A percentile compares a stretch with the other conserved stretches of the same genome.
These are phyloP conservation scores for Ochotona princeps DNA, from an alignment of 2,113 vertebrate species.

Conservation along the genomic window DNA sequence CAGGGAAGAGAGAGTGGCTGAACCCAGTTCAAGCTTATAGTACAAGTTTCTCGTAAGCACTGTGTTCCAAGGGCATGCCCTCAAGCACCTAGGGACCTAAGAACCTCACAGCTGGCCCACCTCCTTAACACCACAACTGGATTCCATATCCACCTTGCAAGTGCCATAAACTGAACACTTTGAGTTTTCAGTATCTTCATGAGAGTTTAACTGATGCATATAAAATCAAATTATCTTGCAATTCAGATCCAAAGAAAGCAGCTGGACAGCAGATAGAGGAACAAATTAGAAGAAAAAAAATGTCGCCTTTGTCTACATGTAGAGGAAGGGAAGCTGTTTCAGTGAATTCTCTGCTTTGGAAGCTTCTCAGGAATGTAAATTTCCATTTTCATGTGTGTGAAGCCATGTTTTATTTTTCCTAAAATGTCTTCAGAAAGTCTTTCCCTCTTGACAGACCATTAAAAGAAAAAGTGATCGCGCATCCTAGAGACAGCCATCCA, in stretches of 20 bases:
- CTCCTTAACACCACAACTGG: no score
- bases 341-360: not conserved
- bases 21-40: no score
- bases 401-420: not conserved
- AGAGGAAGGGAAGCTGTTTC: not conserved
- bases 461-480: not conserved
- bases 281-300: not conserved
- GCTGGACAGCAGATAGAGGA: not conserved
- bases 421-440: not conserved
- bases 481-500: not conserved
- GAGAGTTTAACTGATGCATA: not conserved
- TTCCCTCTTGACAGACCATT: not conserved
- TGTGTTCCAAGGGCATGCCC: no score
- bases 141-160: no score
- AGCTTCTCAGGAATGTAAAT: not conserved
- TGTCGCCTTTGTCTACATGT: not conserved
- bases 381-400: not conserved
- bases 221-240: not conserved
- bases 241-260: not conserved
- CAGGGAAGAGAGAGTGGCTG: no score
- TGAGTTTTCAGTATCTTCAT: no score
- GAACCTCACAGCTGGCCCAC: no score
- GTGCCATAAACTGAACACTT: no score
- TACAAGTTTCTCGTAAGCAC: no score
- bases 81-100: no score